Conservation (phyloP, 1,140 invertebrate species). For the Hyles euphorbiae region DNA sequence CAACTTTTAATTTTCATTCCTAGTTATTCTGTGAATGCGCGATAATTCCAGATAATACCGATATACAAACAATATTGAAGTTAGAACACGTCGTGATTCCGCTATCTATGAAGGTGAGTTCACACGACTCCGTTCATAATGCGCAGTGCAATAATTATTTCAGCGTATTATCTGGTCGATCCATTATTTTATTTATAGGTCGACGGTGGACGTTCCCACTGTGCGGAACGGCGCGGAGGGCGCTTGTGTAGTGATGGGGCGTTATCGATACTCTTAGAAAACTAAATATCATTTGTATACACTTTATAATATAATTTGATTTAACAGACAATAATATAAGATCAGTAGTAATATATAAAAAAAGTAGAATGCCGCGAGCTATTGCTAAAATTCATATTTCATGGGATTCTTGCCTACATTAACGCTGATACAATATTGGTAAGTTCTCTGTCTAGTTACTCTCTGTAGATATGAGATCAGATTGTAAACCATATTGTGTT, state of each 20-base stretch:
- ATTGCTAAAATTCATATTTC: no score
- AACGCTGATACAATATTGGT: no score
- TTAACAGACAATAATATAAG: no score
- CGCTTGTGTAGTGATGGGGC: constrained; percentile 6
- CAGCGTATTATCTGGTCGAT: constrained; percentile 48
- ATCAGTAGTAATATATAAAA: no score
- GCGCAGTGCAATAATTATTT: constrained; percentile 44
- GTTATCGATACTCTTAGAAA: constrained; percentile 1
- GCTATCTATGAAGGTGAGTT: neutral
- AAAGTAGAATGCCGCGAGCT: no score
- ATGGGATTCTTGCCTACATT: no score
- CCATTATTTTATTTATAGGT: constrained; percentile 60
- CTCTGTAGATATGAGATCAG: no score
- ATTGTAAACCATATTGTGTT: no score
- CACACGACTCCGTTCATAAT: constrained; percentile 2
- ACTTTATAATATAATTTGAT: no score
- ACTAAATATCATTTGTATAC: no score
- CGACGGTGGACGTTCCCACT: constrained; percentile 42
- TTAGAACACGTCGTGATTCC: no score
- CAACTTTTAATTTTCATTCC: neutral
- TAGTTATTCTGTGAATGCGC: neutral
- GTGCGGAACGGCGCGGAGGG: constrained; percentile 20
- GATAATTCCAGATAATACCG: neutral
- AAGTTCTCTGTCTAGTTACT: no score
- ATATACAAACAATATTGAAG: neutral